phyloP scores from a whole-genome alignment of 35 echinoderm and acorn worm species.

The Ophiothrix spiculata region DNA sequence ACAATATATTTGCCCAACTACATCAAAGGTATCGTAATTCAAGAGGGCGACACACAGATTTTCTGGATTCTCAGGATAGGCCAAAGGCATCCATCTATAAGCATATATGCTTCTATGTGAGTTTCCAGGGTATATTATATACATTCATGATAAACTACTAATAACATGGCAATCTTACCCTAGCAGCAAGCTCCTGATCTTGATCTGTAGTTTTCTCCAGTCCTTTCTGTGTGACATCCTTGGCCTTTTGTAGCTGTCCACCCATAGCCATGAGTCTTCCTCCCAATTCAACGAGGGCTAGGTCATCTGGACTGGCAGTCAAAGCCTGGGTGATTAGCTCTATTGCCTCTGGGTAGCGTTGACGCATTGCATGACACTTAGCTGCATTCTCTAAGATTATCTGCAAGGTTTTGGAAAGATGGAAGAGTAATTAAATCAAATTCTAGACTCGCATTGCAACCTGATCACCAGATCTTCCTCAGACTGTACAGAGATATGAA shows the following conservation, averaged over 20 bases:
- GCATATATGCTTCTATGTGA: too few relatives aligned
- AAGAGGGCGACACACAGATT: too few relatives aligned
- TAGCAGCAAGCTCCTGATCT: constrained; percentile 14
- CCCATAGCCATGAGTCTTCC: constrained; percentile 38
- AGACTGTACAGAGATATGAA: too few relatives aligned
- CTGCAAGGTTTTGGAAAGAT: too few relatives aligned
- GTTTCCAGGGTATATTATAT: too few relatives aligned
- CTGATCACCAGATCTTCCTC: too few relatives aligned
- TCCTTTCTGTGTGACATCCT: constrained; percentile 8
- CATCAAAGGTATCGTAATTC: too few relatives aligned
- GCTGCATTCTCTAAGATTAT: constrained; percentile 55
- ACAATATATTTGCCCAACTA: too few relatives aligned
- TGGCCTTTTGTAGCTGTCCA: constrained; percentile 27
- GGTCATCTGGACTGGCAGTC: constrained; percentile 24
- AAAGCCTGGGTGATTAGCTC: constrained; percentile 4
- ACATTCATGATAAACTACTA: neutral
- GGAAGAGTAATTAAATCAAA: neutral
- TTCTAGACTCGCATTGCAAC: too few relatives aligned
- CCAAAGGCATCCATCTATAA: too few relatives aligned
- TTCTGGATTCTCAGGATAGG: too few relatives aligned
- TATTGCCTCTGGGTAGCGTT: constrained; percentile 43
- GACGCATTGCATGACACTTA: constrained; percentile 34
- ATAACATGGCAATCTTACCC: constrained; percentile 7
- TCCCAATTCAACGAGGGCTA: constrained; percentile 28
- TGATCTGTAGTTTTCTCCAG: constrained; percentile 22